Percentiles rank a stretch among this genome's conserved stretches.
Evolutionary conservation across 2,797 vertebrate genomes (phyloP).

Genomic region (Hippopotamyrus pictus): DNA sequence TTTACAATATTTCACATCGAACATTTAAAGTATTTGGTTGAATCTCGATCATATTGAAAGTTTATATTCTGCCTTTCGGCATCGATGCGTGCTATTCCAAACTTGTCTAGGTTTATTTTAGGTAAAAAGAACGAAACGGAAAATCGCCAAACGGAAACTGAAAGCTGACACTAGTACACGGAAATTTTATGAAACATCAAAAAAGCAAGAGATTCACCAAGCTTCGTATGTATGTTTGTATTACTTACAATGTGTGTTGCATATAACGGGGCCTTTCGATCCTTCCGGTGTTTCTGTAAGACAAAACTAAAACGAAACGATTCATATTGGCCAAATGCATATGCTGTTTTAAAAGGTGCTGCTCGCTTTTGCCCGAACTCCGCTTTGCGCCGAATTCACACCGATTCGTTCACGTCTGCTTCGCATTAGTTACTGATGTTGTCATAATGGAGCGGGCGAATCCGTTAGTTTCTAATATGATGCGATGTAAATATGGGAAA

Average conservation of each 20-base stretch:
- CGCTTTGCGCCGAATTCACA: neutral
- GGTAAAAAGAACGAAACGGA: neutral
- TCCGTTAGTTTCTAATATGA: neutral
- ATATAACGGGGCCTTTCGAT: neutral
- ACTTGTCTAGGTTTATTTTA: neutral
- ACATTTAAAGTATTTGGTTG: neutral
- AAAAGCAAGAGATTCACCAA: neutral
- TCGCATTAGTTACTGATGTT: neutral
- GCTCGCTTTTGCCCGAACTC: neutral
- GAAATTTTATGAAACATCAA: neutral
- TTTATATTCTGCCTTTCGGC: neutral
- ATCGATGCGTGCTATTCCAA: neutral
- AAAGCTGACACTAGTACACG: neutral
- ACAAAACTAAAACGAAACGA: neutral
- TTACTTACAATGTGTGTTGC: neutral
- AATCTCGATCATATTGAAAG: neutral
- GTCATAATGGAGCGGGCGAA: neutral
- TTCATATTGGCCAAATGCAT: neutral
- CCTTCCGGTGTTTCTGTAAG: neutral
- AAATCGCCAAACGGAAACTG: neutral
- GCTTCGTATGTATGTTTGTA: neutral
- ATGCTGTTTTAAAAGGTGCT: neutral
- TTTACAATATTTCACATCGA: neutral
- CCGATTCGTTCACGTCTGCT: neutral
- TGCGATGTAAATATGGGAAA: neutral